These are phyloP conservation scores for Etheostoma cragini DNA, from an alignment of 2,113 vertebrate genomes.

Conservation along the genomic window DNA sequence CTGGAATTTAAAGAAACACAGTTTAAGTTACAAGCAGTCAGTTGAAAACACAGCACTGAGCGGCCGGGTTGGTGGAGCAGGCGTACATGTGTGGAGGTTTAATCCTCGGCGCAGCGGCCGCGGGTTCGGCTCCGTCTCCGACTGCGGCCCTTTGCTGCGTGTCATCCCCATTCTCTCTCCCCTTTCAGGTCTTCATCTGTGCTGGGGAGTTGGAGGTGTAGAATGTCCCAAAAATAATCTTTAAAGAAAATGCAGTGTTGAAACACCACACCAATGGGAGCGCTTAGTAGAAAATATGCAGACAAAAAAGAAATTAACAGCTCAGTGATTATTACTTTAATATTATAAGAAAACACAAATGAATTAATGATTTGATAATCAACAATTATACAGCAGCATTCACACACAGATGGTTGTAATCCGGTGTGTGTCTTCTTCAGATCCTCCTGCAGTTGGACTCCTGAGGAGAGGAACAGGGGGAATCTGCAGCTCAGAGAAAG, in stretches of 20 bases:
- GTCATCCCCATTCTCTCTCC: too few species aligned
- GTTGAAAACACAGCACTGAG: background rate
- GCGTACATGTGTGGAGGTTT: too few species aligned
- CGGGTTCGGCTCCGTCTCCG: too few species aligned
- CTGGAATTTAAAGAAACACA: background rate
- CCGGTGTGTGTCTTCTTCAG: slow-evolving; percentile 23
- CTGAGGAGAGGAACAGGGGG: slow-evolving; percentile 58
- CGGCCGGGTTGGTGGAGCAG: too few species aligned
- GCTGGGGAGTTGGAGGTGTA: too few species aligned
- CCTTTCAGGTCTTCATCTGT: too few species aligned
- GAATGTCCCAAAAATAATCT: too few species aligned
- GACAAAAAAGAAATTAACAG: background rate
- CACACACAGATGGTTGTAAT: slow-evolving; percentile 31
- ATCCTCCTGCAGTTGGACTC: slow-evolving; percentile 41
- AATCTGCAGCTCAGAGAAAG: slow-evolving; percentile 62
- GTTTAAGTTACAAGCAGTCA: background rate
- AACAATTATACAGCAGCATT: background rate
- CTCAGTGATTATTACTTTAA: background rate
- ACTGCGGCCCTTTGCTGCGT: too few species aligned
- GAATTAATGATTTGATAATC: slow-evolving; percentile 23
- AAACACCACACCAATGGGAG: background rate
- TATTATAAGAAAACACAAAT: background rate
- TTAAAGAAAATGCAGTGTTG: background rate
- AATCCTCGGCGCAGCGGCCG: too few species aligned
- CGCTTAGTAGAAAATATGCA: background rate